phyloP scores from a whole-genome alignment of 2,888 invertebrate genomes.

The Lucinisca nassula region DNA sequence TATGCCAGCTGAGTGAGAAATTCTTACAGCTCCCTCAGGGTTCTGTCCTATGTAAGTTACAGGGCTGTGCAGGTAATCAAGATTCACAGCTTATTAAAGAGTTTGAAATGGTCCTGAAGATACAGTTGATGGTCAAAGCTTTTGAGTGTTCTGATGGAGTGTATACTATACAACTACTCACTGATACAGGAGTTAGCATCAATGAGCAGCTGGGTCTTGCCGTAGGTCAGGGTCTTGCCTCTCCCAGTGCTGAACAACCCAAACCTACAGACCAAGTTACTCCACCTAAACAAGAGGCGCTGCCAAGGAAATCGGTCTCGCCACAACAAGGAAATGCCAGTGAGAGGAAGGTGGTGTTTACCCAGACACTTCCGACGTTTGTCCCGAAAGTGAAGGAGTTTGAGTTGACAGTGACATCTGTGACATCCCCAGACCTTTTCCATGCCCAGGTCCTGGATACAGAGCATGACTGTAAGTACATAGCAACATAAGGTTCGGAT shows the following conservation, averaged over 20 bases:
- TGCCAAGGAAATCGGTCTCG: conserved; percentile 45
- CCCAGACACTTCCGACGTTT: conserved; percentile 50
- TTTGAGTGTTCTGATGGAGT: conserved; percentile 40
- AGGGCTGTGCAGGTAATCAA: conserved; percentile 27
- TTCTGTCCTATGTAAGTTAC: conserved; percentile 69
- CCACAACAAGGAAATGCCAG: conserved; percentile 17
- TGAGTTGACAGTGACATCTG: conserved; percentile 63
- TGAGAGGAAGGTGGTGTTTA: conserved; percentile 55
- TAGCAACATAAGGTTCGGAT: too few relatives aligned
- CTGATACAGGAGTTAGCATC: conserved; percentile 53
- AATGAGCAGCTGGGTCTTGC: conserved; percentile 30
- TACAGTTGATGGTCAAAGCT: conserved; percentile 41
- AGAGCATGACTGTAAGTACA: conserved; percentile 12
- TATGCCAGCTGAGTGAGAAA: conserved; percentile 62
- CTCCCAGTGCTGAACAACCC: background rate
- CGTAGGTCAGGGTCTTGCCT: background rate
- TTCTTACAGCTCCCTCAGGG: conserved; percentile 69
- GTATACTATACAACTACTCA: conserved; percentile 62
- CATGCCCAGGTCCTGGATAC: conserved; percentile 63
- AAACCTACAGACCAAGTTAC: background rate
- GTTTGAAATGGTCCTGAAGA: conserved; percentile 29
- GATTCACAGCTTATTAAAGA: conserved; percentile 26
- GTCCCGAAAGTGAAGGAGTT: conserved; percentile 46
- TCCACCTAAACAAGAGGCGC: conserved; percentile 12
- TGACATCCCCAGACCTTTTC: conserved; percentile 67